These are phyloP conservation scores for Machimus rusticus DNA, from an alignment of 2,888 invertebrate species.

Conservation along the genomic window DNA sequence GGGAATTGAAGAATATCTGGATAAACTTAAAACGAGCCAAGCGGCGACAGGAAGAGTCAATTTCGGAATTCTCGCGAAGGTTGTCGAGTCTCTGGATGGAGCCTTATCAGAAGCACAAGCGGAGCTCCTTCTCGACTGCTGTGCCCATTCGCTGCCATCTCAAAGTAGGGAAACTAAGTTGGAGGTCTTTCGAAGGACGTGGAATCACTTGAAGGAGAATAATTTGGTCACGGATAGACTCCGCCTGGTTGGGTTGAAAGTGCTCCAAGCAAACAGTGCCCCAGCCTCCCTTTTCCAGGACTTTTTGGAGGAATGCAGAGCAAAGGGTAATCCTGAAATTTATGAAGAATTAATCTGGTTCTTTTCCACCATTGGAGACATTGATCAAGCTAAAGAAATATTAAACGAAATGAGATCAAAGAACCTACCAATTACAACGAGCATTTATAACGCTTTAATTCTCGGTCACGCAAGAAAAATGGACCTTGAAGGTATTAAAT, in stretches of 20 bases:
- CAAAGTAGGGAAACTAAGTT: not conserved
- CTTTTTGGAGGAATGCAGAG: not conserved
- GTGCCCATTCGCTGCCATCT: not conserved
- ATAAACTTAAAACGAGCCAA: not conserved
- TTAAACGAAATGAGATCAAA: slow-evolving; percentile 69
- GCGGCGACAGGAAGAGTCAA: not conserved
- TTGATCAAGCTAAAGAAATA: slow-evolving; percentile 67
- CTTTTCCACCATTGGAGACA: slow-evolving; percentile 67
- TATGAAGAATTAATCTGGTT: slow-evolving; percentile 53
- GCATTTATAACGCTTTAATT: slow-evolving; percentile 69
- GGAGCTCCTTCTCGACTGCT: not conserved
- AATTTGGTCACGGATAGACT: not conserved
- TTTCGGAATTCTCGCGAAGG: not conserved
- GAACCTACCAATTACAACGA: slow-evolving; percentile 66
- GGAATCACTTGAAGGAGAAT: not conserved
- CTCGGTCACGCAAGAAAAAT: slow-evolving; percentile 64
- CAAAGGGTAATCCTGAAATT: not conserved
- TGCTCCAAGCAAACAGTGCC: not conserved
- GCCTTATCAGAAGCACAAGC: not conserved
- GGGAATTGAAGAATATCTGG: not conserved
- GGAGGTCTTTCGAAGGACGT: not conserved
- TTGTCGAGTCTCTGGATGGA: not conserved
- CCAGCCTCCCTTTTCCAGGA: not conserved
- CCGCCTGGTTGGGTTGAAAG: not conserved
- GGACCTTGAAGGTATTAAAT: slow-evolving; percentile 63